Evolutionary conservation across 1,140 invertebrate genomes (phyloP), one percentile per base, ranked within the genome.

Genomic region (Potamilus streckersoni): DNA sequence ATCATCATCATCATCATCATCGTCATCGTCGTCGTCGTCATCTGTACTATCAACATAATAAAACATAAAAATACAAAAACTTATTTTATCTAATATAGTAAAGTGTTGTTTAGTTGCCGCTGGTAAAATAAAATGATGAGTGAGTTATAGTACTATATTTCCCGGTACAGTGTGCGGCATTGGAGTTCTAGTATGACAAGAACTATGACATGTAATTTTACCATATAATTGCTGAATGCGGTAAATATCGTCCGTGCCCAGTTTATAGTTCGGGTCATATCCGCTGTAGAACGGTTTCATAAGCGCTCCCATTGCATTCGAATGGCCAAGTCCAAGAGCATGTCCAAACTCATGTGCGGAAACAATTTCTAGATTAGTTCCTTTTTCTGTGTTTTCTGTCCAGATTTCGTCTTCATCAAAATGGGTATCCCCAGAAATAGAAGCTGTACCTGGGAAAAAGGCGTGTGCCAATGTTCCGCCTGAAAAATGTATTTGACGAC

Each of bases 161-260:
- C 38, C 38, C 6, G 38, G 11, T 49, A 49, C 38, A 6, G 2
- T 49, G 6, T 49, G 6, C 6, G 11, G 38, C 11, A 49, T 49
- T 49, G 0, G 38, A 49, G 38, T 6, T 11, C 6, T 49, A 49
- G 6, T 49, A 49, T 6, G 38, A 49, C 5, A 49, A 49, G 11
- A 49, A 6, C 11, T 11, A 49, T 49, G 6, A 49, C 4, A 49
- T 11, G 38, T 49, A 49, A 49, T 8, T 49, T 79, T 82, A 90
- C 91, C 91, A 80, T 92, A 92, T 11, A 92, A 75, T 58, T 81
- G 80, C 79, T 90, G 89, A 17, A 98, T 97, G 20, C 93, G 96
- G 76, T 93, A 92, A 66, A 94, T 93, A 89, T 98, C 97, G 89
- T 98, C 97, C 69, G 95, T 93, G 17, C 95, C 94, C 56, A 98